phyloP scores from a whole-genome alignment of 1,140 invertebrate species.

The Nilaparvata lugens region DNA sequence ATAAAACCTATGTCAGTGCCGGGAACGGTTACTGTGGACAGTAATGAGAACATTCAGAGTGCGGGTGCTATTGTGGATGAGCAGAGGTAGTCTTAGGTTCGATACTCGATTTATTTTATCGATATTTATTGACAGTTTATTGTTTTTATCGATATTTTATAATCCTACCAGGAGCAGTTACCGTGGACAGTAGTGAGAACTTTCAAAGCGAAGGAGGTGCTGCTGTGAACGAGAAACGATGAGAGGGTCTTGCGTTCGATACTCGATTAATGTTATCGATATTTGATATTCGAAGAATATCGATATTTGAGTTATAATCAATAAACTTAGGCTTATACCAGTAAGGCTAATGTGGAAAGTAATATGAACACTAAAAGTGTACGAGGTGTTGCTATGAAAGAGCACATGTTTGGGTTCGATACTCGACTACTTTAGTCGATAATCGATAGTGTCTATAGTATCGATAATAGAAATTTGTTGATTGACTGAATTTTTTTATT shows the following conservation, averaged over 20 bases:
- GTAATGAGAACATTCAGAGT: not conserved
- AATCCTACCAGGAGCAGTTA: not conserved
- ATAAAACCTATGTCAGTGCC: not conserved
- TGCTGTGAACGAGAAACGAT: not conserved
- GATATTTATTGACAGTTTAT: not conserved
- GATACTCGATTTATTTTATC: not conserved
- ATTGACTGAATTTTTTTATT: too few species aligned
- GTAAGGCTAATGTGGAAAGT: too few species aligned
- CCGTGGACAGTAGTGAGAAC: not conserved
- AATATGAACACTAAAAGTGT: too few species aligned
- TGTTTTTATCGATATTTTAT: not conserved
- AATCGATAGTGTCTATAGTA: too few species aligned
- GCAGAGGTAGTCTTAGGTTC: not conserved
- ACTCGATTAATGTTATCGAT: not conserved
- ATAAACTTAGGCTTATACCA: too few species aligned
- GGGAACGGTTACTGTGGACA: not conserved
- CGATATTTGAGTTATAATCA: too few species aligned
- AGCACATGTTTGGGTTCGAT: too few species aligned
- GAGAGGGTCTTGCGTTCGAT: not conserved
- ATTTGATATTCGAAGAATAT: too few species aligned
- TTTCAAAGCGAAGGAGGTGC: not conserved
- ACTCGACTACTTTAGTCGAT: too few species aligned
- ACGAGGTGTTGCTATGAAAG: too few species aligned
- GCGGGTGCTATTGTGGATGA: not conserved
- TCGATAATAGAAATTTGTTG: too few species aligned